Evolutionary conservation across 2,888 invertebrate species (phyloP), one percentile per base, ranked within the genome.

Genomic region (Aspidapion aeneum): DNA sequence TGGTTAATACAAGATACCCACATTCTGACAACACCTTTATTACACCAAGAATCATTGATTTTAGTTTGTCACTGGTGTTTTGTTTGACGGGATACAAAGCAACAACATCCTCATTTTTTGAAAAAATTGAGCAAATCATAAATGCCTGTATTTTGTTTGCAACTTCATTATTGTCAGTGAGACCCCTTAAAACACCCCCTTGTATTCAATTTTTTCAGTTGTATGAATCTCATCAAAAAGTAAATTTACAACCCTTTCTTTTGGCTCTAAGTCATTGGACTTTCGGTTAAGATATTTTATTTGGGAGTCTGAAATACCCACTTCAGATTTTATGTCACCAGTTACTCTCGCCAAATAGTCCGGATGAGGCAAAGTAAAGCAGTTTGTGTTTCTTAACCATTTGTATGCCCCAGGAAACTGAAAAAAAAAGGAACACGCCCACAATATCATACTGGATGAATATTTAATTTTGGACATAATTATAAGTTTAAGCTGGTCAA

Each of bases 391-490:
- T 55, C 55, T n/a, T 17, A 55, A 18, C 55, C 18, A 20, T 18
- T 55, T 55, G 18, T 17, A 55, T 1, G 55, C 18, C 16, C 55
- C 55, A 17, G 55, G 55, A 55, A 55, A 9, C 18, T 17, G 18
- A 17, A 55, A 55, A 55, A 17, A n/a, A 20, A 55, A 55, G 21
- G 7, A 20, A 20, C 55, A 20, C 18, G 55, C 55, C 18, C 55
- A 55, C 18, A 55, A 18, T 17, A 18, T 18, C 55, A 52, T 52
- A 16, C 16, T 52, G 3, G 17, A 52, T 18, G 19, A 52, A 20
- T 55, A 55, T 55, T 20, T 55, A 20, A 20, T 18, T 55, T 55
- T 55, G 18, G 2, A 55, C 55, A 55, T 55, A 17, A 55, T 20
- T 55, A 20, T 3, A 2, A 55, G 18, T 55, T 55, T 20, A n/a